Base-by-base conservation (phyloP, 2,888 invertebrate species). In the Pogonocherus hispidulus region DNA sequence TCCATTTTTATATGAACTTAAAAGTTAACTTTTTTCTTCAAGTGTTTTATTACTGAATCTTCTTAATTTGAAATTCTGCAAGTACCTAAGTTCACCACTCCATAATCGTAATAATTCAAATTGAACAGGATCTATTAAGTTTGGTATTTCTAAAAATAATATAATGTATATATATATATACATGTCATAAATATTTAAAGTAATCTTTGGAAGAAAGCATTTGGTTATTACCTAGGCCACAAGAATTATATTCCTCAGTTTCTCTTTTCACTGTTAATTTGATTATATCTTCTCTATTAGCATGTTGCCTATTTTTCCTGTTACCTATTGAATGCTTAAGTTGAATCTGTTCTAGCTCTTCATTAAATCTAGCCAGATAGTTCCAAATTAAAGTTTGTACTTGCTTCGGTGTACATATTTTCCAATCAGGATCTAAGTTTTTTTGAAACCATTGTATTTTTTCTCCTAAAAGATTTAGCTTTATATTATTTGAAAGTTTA, bases 391-490 rank as follows among this genome's bases (percentile, higher is more conserved):
- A 80, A 46, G 88, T 85, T 52, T 89, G 85, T 14, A 90, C 87
- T 78, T 92, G 88, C 77, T 90, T 86, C 41, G 91, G 89, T 19
- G 87, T 88, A 64, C 92, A 89, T 0, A 86, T 85, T 2, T 86
- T 86, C 5, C 86, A 82, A 46, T 85, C 84, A 14, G 84, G 86
- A 66, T 89, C 88, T 78, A 93, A 85, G 76, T 91, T 88, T 32
- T 92, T 90, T 76, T 91, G 88, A 77, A 96, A 93, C 95, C 95
- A 96, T 23, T 90, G 76, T 57, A 94, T 86, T 86, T 94, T 95
- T 81, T 95, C 94, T 41, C 92, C 93, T 27, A 91, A 81, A 19
- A 94, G 78, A 81, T 92, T 93, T 72, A 92, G 90, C 84, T 93
- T 94, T 47, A 94, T 89, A 11, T 90, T 89, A 73, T 91, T 90